phyloP scores from a whole-genome alignment of 1,140 invertebrate genomes.

The Saxidomus purpurata region DNA sequence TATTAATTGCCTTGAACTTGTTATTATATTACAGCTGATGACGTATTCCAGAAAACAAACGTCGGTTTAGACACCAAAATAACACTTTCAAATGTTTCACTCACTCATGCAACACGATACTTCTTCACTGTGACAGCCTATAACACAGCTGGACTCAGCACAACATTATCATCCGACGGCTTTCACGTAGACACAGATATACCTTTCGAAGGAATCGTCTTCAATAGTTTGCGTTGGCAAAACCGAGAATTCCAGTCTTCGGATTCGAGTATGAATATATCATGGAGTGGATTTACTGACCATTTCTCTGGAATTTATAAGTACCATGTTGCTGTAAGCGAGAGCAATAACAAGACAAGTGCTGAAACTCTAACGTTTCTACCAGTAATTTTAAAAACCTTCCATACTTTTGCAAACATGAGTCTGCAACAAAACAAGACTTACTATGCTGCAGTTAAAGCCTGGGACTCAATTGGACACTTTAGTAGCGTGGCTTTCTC shows the following conservation, averaged over 20 bases:
- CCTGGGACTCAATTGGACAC: conserved; percentile 66
- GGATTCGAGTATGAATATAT: background rate
- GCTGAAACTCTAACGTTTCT: background rate
- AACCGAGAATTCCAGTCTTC: conserved; percentile 6
- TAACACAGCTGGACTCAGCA: background rate
- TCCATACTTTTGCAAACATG: conserved; percentile 17
- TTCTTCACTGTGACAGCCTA: conserved; percentile 19
- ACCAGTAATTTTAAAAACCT: conserved; percentile 40
- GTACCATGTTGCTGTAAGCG: background rate
- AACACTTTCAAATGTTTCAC: background rate
- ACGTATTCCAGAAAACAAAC: background rate
- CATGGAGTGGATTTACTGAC: background rate
- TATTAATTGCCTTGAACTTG: too few species aligned
- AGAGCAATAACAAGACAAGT: background rate
- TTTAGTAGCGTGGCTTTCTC: conserved; percentile 18
- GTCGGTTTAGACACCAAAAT: background rate
- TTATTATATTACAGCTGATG: conserved; percentile 34
- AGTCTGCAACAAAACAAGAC: conserved; percentile 52
- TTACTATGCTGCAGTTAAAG: conserved; percentile 61
- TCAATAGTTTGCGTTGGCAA: background rate
- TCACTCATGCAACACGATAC: background rate
- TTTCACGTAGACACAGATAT: background rate
- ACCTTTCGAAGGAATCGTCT: background rate
- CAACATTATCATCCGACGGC: background rate
- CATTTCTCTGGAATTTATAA: conserved; percentile 4